These are phyloP conservation scores for Neuroterus valhalla DNA, from an alignment of 1,140 invertebrate genomes.

Conservation along the genomic window DNA sequence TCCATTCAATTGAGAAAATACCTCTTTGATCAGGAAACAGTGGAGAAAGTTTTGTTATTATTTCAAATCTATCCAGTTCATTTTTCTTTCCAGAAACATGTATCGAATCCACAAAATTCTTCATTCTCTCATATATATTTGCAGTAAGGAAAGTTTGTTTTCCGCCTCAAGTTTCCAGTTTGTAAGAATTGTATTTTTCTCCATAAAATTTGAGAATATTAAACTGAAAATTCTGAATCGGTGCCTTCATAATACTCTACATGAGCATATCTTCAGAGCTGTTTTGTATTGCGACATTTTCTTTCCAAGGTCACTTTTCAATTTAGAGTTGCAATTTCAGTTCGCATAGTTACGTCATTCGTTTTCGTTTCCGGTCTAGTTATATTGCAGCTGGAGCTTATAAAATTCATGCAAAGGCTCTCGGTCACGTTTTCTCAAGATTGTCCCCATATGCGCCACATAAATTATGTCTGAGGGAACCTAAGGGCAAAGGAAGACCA, in stretches of 20 bases:
- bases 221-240: no score
- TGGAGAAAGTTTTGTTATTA: background rate
- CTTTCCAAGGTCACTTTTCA: background rate
- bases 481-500: background rate
- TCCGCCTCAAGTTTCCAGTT: no score
- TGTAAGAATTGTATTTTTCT: no score
- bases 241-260: no score
- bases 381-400: slow-evolving; percentile 7
- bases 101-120: background rate
- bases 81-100: background rate
- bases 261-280: no score
- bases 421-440: slow-evolving; percentile 2
- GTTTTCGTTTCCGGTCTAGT: background rate
- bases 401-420: slow-evolving; percentile 8
- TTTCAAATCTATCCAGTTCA: background rate
- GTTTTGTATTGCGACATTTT: no score
- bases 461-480: background rate
- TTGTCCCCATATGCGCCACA: background rate
- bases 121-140: background rate
- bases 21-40: background rate
- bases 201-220: no score
- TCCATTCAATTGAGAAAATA: slow-evolving; percentile 17
- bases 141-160: no score
- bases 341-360: background rate
- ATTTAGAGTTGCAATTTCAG: slow-evolving; percentile 6